Base-by-base conservation (phyloP, 1,140 invertebrate genomes). In the Listronotus bonariensis region DNA sequence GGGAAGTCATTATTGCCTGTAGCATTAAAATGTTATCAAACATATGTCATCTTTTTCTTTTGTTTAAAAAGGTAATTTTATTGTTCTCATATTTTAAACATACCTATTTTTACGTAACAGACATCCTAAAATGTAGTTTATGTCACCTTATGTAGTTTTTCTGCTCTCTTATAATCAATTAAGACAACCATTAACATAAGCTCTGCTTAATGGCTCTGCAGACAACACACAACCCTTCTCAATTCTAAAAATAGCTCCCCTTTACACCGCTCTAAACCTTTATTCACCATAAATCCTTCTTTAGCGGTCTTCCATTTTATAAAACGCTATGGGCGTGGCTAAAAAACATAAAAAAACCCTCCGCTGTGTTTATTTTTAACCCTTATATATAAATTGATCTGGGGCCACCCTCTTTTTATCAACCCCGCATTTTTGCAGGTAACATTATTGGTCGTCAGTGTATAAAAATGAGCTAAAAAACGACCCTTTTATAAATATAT, bases 301-400 rank as follows among this genome's bases (percentile, higher is more conserved):
- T 55, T 42, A 36, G 38, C 55, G 18, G 26, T n/a, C 55, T 57
- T 60, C 58, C 58, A 60, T 60, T 60, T 60, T 60, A 52, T 60
- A 60, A 51, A 60, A 43, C 17, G 20, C 18, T 34, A 42, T 49
- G 17, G 58, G 58, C 58, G 58, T 60, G 58, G 46, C 36, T 17
- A 60, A 60, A 58, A 60, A 60, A 60, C 18, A 60, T 49, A 60
- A 60, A 60, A 60, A 57, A 59, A 41, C 34, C 36, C 46, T 38
- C 34, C 12, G 34, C 26, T 42, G 10, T 11, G 45, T 26, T 11
- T n/a, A 36, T 60, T 60, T 59, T 51, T 60, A 45, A 60, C 58
- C 58, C 56, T 58, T 8, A 58, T 15, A 8, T 45, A 32, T 48
- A 41, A 41, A 55, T 36, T 8, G 6, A 52, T 32, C n/a, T 14